Percentiles rank a stretch among this genome's conserved stretches.
These are phyloP conservation scores for Drosophila monieri DNA, from an alignment of 2,888 invertebrate genomes.

Conservation along the genomic window DNA sequence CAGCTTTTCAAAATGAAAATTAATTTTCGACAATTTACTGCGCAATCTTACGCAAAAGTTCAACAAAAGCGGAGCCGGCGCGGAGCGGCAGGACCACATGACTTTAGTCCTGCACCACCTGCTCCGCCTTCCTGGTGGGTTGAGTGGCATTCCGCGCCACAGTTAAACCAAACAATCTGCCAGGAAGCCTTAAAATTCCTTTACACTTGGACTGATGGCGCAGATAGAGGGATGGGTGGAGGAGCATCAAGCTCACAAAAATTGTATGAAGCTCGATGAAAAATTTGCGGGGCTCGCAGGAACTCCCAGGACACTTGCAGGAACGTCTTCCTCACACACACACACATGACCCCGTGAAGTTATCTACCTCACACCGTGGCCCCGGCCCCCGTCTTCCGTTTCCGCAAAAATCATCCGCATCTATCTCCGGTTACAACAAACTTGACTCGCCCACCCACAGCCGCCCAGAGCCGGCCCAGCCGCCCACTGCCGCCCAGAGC, in stretches of 20 bases:
- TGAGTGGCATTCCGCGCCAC: slow-evolving; percentile 21
- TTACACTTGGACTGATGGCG: slow-evolving; percentile 68
- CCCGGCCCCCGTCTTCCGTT: slow-evolving; percentile 31
- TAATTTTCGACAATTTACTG: slow-evolving; percentile 82
- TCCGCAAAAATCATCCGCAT: slow-evolving; percentile 39
- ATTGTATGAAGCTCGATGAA: slow-evolving; percentile 75
- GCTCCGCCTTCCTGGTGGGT: neutral
- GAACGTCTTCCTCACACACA: neutral
- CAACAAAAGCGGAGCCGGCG: slow-evolving; percentile 69
- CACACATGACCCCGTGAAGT: neutral
- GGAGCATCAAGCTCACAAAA: slow-evolving; percentile 30
- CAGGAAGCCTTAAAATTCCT: slow-evolving; percentile 73
- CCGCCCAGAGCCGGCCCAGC: slow-evolving; percentile 2
- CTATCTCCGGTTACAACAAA: slow-evolving; percentile 52
- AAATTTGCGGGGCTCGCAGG: slow-evolving; percentile 49
- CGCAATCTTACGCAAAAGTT: slow-evolving; percentile 81
- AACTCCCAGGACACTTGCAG: slow-evolving; percentile 8
- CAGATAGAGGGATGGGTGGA: neutral
- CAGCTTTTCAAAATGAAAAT: slow-evolving; percentile 80
- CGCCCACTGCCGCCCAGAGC: neutral
- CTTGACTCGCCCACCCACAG: slow-evolving; percentile 18
- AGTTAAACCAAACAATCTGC: slow-evolving; percentile 74
- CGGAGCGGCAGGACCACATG: slow-evolving; percentile 19
- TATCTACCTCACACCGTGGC: slow-evolving; percentile 15
- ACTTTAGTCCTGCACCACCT: slow-evolving; percentile 20